Evolutionary conservation across 2,888 invertebrate genomes (phyloP), one percentile per base, ranked within the genome.

Genomic region (Andrena praecox): DNA sequence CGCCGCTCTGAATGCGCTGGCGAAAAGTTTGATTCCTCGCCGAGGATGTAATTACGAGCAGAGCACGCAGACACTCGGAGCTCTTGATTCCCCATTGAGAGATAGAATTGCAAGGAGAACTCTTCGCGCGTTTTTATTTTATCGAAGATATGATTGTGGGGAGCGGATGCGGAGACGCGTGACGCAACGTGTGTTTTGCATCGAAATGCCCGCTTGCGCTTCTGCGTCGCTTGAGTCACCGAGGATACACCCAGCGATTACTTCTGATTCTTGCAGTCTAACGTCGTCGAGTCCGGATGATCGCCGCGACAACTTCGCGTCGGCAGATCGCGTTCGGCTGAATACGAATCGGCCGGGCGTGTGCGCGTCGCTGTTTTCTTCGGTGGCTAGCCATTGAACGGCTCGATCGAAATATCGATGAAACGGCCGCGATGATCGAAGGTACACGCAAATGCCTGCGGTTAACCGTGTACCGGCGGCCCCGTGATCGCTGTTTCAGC

Each of bases 391-490:
- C 24, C 54, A 64, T 69, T 24, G 68, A 76, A 76, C 50, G 33
- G 16, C 10, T 5, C 7, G 68, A 69, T 72, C 59, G 59, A 10
- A 10, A 33, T n/a, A 56, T 59, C 77, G 75, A 56, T 16, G 59
- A 60, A 70, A 70, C n/a, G 29, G 16, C 20, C 31, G 7, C 31
- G 10, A 7, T 56, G 69, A 79, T 77, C 56, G 52, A 64, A 48
- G 35, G 35, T 20, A 79, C 50, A 59, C 64, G 64, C 64, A 31
- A 77, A 77, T 59, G 42, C 56, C 69, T 64, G 79, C 52, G 77
- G 79, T 77, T 79, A 77, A 70, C 79, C 79, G n/a, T 70, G 79
- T 63, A 63, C 69, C 54, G 50, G 69, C 29, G 64, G 56, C 20
- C 31, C 64, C 64, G 24, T 48, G 64, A 42, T 60, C 63, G 59